These are phyloP conservation scores for Sinopyrophorus schimmeli DNA, from an alignment of 2,888 invertebrate species.

Conservation along the genomic window DNA sequence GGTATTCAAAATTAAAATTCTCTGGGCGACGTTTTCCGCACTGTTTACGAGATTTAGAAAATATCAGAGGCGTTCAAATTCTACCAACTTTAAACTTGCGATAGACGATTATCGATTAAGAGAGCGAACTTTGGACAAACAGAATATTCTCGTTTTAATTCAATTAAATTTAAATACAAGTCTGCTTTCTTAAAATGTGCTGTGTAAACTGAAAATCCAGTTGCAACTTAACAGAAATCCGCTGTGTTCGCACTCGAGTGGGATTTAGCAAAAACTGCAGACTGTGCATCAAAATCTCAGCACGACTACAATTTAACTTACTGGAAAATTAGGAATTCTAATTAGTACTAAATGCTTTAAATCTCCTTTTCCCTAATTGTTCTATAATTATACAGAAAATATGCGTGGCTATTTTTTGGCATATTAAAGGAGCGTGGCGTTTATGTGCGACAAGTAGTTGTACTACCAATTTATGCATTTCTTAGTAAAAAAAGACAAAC, in stretches of 20 bases:
- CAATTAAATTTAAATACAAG: conserved; percentile 30
- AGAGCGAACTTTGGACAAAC: too few species aligned
- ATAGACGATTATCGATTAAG: too few species aligned
- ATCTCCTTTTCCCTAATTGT: conserved; percentile 33
- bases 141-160: background rate
- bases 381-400: conserved; percentile 31
- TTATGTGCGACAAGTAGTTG: too few species aligned
- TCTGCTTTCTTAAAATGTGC: conserved; percentile 32
- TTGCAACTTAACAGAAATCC: conserved; percentile 35
- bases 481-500: too few species aligned
- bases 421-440: too few species aligned
- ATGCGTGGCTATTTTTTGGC: conserved; percentile 20
- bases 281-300: conserved; percentile 43
- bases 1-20: conserved; percentile 33
- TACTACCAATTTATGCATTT: too few species aligned
- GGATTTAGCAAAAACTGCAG: conserved; percentile 41
- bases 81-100: too few species aligned
- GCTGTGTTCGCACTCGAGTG: conserved; percentile 38
- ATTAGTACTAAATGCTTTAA: conserved; percentile 37
- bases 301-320: conserved; percentile 37
- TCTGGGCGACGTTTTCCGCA: conserved; percentile 27
- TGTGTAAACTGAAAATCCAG: conserved; percentile 31
- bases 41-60: too few species aligned
- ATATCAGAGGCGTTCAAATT: too few species aligned
- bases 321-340: conserved; percentile 41